Base-by-base conservation (phyloP, 2,113 vertebrate species). In the Irena cyanogastra region DNA sequence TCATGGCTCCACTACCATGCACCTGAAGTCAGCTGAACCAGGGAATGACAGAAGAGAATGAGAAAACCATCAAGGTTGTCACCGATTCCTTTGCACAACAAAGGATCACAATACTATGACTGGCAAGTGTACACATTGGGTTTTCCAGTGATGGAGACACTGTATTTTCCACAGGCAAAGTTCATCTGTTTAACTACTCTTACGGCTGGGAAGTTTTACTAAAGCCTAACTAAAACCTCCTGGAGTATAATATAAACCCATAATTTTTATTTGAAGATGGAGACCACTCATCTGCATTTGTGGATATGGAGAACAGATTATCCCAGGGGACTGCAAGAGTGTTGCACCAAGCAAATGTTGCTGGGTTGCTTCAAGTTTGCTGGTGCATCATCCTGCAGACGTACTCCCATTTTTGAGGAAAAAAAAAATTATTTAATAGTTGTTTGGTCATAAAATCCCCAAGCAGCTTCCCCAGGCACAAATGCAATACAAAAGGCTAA, bases 11-110 rank as follows among this genome's bases (percentile, higher is more conserved):
- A 16, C 57, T 37, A 11, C 10, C 31, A 64, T 8, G 41, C n/a
- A 31, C 17, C 11, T 65, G 24, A 42, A 83, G 35, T 42, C 47
- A 70, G 26, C 5, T 63, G 35, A 70, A 63, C 33, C 42, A 81
- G 35, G 7, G 15, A 69, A 69, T 1, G 13, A 57, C 37, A 76
- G 90, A 72, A 70, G 27, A 87, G 19, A 79, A 88, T 27, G 21
- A 77, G 39, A 63, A 76, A 39, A 63, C 8, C 14, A 23, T 22
- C n/a, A n/a, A 26, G 22, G 54, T 9, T 44, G 47, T 37, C 30
- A 31, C 4, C 0, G 0, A 39, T 23, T 35, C 47, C 39, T 65
- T 16, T 61, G 26, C 37, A 69, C 6, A 3, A 41, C 1, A 1
- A 78, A 71, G 42, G 16, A 72, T 13, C 50, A 27, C 33, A 56